Conservation (phyloP, 2,113 vertebrate species). For the Scalopus aquaticus region DNA sequence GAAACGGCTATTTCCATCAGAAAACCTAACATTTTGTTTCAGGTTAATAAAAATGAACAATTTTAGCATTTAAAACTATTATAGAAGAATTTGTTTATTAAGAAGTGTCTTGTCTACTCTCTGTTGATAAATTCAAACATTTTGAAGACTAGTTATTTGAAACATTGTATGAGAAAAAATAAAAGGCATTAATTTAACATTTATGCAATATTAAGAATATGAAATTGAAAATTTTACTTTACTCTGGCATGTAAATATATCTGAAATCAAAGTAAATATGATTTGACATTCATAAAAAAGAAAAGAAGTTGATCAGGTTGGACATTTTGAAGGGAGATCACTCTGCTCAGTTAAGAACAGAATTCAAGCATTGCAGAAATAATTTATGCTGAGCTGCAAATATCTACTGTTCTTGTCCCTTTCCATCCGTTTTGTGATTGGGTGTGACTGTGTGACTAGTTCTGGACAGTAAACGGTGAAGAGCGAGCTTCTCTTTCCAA, state of each 20-base stretch:
- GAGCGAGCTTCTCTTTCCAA: neutral
- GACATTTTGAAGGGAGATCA: neutral
- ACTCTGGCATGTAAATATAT: too few species aligned
- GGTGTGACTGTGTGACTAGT: neutral
- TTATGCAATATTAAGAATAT: too few species aligned
- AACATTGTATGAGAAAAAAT: too few species aligned
- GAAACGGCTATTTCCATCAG: neutral
- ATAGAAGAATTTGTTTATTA: neutral
- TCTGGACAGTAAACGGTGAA: neutral
- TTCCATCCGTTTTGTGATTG: neutral
- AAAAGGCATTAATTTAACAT: too few species aligned
- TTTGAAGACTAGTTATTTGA: too few species aligned
- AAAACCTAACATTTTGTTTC: neutral
- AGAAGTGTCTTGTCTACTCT: neutral
- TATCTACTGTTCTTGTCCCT: neutral
- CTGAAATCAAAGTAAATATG: too few species aligned
- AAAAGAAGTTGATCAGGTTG: neutral
- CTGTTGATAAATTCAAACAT: too few species aligned
- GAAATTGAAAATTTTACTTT: too few species aligned
- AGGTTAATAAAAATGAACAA: neutral
- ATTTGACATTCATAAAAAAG: too few species aligned
- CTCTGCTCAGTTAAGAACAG: neutral
- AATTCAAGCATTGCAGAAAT: neutral
- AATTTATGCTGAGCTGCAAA: neutral
- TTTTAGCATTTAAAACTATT: neutral